phyloP scores from a whole-genome alignment of 2,113 vertebrate genomes.

The Tympanuchus pallidicinctus region DNA sequence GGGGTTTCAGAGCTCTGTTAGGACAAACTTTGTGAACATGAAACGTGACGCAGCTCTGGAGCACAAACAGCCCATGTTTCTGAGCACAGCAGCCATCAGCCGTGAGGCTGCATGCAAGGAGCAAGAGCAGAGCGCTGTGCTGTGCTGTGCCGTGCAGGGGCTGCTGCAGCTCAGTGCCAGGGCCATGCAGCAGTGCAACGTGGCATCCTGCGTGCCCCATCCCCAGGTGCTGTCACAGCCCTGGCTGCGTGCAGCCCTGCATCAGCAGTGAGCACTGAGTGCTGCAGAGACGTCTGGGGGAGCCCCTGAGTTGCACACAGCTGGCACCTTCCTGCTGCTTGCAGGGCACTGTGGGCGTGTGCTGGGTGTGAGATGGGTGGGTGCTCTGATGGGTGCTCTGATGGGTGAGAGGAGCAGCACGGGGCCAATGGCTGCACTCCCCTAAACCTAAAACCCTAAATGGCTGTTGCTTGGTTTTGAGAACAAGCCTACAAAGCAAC shows the following conservation, averaged over 20 bases:
- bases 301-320: accelerated
- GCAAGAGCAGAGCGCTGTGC: neutral
- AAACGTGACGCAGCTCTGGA: neutral
- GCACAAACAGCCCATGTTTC: neutral
- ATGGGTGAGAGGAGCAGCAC: neutral
- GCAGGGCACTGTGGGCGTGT: accelerated
- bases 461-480: neutral
- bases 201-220: neutral
- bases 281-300: neutral
- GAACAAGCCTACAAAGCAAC: neutral
- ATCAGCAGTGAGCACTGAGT: too few species aligned
- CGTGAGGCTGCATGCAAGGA: neutral
- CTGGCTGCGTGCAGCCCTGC: neutral
- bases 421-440: too few species aligned
- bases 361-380: accelerated
- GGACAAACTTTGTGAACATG: neutral
- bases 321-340: accelerated
- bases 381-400: neutral
- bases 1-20: neutral
- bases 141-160: accelerated
- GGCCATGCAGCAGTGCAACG: accelerated
- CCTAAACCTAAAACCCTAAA: neutral
- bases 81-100: neutral
- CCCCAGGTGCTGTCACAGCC: neutral
- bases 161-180: neutral